Conservation (phyloP, 2,888 invertebrate genomes). For the Conus canariensis region DNA sequence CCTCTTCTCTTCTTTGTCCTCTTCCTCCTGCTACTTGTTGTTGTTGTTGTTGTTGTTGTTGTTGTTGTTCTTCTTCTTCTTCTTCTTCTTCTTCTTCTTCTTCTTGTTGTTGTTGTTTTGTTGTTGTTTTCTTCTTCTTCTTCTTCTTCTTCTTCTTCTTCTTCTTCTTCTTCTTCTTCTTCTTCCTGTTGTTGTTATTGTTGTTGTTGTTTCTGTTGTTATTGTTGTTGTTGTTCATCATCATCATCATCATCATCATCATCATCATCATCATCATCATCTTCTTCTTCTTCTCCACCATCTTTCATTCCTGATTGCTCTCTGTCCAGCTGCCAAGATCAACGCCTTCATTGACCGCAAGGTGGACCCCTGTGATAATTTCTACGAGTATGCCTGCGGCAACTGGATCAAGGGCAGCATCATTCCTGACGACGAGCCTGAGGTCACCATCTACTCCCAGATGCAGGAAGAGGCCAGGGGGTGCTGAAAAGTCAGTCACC, state of each 20-base stretch:
- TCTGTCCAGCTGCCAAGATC: conserved; percentile 85
- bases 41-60: neutral
- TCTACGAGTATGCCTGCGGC: conserved; percentile 92
- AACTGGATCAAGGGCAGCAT: conserved; percentile 91
- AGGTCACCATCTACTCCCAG: conserved; percentile 90
- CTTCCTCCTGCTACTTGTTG: neutral
- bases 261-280: conserved; percentile 1
- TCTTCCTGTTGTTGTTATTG: neutral
- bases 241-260: neutral
- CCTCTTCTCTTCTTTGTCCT: neutral
- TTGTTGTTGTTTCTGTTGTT: too few species aligned
- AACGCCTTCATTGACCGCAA: conserved; percentile 88
- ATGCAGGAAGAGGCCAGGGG: conserved; percentile 89
- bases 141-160: conserved; percentile 8
- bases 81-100: too few species aligned
- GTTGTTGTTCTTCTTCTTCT: too few species aligned
- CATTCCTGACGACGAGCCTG: conserved; percentile 91
- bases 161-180: conserved; percentile 7
- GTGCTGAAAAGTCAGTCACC: conserved; percentile 83
- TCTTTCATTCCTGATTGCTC: neutral
- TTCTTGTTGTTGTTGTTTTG: too few species aligned
- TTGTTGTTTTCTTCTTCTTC: too few species aligned
- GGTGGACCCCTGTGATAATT: conserved; percentile 89
- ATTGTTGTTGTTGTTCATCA: neutral
- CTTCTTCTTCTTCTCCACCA: neutral